These are phyloP conservation scores for Proterorhinus semilunaris DNA, from an alignment of 2,113 vertebrate species.

Conservation along the genomic window DNA sequence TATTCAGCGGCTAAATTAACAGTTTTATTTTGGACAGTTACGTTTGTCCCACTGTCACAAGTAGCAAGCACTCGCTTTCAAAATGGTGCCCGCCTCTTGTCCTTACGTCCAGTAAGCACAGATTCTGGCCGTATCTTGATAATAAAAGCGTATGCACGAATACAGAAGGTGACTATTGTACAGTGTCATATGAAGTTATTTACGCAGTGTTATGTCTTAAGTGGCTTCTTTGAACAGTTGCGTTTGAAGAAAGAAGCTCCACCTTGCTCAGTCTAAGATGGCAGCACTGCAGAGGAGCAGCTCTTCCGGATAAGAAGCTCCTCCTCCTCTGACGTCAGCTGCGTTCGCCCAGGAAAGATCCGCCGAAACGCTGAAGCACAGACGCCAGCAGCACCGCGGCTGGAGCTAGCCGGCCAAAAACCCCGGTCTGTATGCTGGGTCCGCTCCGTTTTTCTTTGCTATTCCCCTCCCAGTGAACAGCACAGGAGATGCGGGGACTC, in stretches of 20 bases:
- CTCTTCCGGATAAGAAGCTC: conserved; percentile 33
- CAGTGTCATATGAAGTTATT: background rate
- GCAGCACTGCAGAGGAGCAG: conserved; percentile 57
- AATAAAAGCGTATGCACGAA: too few relatives aligned
- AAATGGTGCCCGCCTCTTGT: conserved; percentile 20
- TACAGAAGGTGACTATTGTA: too few relatives aligned
- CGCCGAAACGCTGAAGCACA: conserved; percentile 20
- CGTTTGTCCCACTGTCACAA: background rate
- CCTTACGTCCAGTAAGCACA: too few relatives aligned
- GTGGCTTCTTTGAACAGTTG: background rate
- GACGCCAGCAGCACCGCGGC: conserved; percentile 25
- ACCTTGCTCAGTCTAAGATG: conserved; percentile 67
- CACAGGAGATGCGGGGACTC: conserved; percentile 64
- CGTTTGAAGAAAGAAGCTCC: conserved; percentile 16
- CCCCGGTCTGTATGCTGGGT: background rate
- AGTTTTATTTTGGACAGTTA: background rate
- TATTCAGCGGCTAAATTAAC: too few relatives aligned
- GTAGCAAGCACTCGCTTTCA: background rate
- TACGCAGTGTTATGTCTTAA: background rate
- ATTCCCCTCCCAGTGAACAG: conserved; percentile 21
- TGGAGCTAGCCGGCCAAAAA: conserved; percentile 55
- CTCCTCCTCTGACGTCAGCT: conserved; percentile 52
- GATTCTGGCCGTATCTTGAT: too few relatives aligned
- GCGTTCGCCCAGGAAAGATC: conserved; percentile 29
- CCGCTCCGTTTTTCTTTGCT: background rate